Conservation (phyloP, 2,888 invertebrate species). For the Halictus quadricinctus region DNA sequence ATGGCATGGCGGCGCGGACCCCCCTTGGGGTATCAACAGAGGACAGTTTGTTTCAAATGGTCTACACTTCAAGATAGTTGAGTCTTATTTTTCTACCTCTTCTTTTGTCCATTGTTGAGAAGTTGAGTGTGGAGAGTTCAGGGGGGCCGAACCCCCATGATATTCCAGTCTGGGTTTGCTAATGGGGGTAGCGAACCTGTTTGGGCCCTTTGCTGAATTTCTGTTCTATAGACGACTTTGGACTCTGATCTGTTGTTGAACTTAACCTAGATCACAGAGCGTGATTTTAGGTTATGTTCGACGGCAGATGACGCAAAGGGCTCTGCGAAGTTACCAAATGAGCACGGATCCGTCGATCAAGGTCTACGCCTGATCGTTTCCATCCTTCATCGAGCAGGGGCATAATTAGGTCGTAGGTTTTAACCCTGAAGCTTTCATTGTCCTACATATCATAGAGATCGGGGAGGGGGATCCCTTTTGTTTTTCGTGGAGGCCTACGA, state of each 20-base stretch:
- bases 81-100: slow-evolving; percentile 8
- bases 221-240: too few relatives aligned
- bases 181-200: neutral
- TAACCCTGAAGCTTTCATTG: slow-evolving; percentile 72
- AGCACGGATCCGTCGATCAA: slow-evolving; percentile 31
- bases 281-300: neutral
- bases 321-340: neutral
- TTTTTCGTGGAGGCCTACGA: slow-evolving; percentile 59
- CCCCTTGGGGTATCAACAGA: neutral
- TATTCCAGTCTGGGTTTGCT: neutral
- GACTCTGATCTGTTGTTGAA: neutral
- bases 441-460: slow-evolving; percentile 77
- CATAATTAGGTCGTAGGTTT: slow-evolving; percentile 66
- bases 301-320: neutral
- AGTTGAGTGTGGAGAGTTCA: slow-evolving; percentile 1
- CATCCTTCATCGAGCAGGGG: slow-evolving; percentile 61
- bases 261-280: neutral
- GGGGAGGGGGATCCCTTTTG: slow-evolving; percentile 33
- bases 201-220: neutral
- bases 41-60: slow-evolving; percentile 14
- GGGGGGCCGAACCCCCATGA: neutral
- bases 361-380: slow-evolving; percentile 46
- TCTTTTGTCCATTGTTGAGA: neutral
- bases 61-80: slow-evolving; percentile 4
- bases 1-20: slow-evolving; percentile 5